phyloP scores from a whole-genome alignment of 2,888 invertebrate genomes.

The Luperina testacea region DNA sequence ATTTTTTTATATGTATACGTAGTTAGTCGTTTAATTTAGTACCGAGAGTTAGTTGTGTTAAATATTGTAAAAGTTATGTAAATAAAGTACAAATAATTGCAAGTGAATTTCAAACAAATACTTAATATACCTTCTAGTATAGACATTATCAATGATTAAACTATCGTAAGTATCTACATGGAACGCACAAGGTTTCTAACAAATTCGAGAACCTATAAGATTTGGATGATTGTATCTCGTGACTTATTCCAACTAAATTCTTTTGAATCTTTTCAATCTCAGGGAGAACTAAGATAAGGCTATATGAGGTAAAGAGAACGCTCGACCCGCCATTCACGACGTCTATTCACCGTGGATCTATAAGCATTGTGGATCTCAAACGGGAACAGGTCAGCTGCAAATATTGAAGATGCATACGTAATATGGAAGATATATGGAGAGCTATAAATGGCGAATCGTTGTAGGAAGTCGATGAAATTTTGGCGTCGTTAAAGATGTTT shows the following conservation, averaged over 20 bases:
- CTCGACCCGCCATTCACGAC: slow-evolving; percentile 47
- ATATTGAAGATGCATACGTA: slow-evolving; percentile 47
- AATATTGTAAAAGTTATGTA: not conserved
- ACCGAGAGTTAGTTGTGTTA: not conserved
- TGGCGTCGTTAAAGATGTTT: not conserved
- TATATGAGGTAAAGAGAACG: slow-evolving; percentile 41
- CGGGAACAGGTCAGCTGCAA: slow-evolving; percentile 54
- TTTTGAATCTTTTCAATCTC: slow-evolving; percentile 44
- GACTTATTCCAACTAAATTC: slow-evolving; percentile 18
- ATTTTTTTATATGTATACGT: not conserved
- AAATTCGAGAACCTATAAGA: not conserved
- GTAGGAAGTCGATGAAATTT: slow-evolving; percentile 10
- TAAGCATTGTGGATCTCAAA: slow-evolving; percentile 53
- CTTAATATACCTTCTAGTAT: too few relatives aligned
- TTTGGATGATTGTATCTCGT: not conserved
- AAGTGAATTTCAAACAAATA: not conserved
- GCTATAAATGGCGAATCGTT: slow-evolving; percentile 4
- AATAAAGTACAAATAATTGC: not conserved
- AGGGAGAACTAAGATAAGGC: slow-evolving; percentile 38
- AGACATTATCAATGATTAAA: not conserved
- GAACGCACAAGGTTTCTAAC: not conserved
- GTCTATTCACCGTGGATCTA: slow-evolving; percentile 51
- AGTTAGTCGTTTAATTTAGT: not conserved
- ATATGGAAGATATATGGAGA: slow-evolving; percentile 13
- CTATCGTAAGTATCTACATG: too few relatives aligned